A percentile compares a stretch with the other conserved stretches of the same genome.
phyloP scores from a whole-genome alignment of 2,888 invertebrate species.

The Aplocera efformata region DNA sequence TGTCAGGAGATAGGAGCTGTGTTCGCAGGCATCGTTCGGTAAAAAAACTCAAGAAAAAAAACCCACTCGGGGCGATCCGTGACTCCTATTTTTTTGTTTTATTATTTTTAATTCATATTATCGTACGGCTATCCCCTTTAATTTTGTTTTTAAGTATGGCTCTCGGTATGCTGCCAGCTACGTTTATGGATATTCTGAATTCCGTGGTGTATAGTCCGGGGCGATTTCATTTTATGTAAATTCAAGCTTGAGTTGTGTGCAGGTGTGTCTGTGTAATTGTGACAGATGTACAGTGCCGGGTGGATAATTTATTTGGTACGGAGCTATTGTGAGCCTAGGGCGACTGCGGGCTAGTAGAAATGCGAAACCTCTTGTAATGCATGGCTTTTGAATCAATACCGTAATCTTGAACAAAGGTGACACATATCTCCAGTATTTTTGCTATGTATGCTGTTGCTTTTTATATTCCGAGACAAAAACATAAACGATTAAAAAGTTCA shows the following conservation, averaged over 20 bases:
- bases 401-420: background rate
- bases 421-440: no score
- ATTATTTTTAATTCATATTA: conserved; percentile 81
- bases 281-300: conserved; percentile 54
- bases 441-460: no score
- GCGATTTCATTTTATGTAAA: conserved; percentile 75
- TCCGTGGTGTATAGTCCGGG: conserved; percentile 69
- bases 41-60: conserved; percentile 66
- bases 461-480: no score
- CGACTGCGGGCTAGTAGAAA: background rate
- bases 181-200: conserved; percentile 78
- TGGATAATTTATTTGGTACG: conserved; percentile 17
- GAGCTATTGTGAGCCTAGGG: background rate
- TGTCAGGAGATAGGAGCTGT: conserved; percentile 74
- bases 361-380: conserved; percentile 6
- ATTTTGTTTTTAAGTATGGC: conserved; percentile 81
- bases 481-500: no score
- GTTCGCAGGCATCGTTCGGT: conserved; percentile 70
- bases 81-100: conserved; percentile 79
- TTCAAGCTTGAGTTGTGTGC: conserved; percentile 41
- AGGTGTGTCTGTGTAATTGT: conserved; percentile 60
- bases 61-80: conserved; percentile 77
- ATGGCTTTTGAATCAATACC: conserved; percentile 5
- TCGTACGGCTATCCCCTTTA: conserved; percentile 80
- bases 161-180: conserved; percentile 77